phyloP scores from a whole-genome alignment of 2,113 vertebrate species.

The Echinops telfairi region DNA sequence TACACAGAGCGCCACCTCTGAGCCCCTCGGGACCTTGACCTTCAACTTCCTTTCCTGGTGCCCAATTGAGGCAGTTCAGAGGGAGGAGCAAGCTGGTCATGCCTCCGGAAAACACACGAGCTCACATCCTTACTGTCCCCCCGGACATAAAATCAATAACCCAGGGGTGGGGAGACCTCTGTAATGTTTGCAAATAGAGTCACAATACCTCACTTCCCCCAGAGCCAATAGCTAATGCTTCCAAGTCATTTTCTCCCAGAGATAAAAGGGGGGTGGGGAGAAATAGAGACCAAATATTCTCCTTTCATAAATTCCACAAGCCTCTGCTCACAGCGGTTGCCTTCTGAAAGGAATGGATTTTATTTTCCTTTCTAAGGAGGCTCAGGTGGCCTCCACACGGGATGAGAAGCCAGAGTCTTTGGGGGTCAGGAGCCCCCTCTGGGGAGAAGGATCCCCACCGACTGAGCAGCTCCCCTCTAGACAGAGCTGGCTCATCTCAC shows the following conservation, averaged over 20 bases:
- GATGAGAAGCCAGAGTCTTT: neutral
- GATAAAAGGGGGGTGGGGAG: no score
- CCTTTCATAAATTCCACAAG: conserved; percentile 22
- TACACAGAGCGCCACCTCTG: fast-evolving
- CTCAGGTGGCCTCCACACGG: neutral
- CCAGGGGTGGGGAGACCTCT: conserved; percentile 54
- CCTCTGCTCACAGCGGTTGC: neutral
- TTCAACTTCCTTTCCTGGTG: neutral
- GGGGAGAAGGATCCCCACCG: neutral
- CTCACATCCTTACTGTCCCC: neutral
- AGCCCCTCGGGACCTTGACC: neutral
- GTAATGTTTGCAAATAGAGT: conserved; percentile 73
- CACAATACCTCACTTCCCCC: neutral
- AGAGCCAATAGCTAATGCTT: conserved; percentile 69
- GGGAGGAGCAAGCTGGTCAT: neutral
- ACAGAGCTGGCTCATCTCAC: neutral
- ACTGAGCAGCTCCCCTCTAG: neutral
- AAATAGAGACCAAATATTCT: no score
- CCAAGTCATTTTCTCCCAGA: conserved; percentile 49
- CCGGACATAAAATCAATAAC: neutral
- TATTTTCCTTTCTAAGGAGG: neutral
- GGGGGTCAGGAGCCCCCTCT: neutral
- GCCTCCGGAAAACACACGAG: conserved; percentile 13
- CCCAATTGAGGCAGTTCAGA: neutral
- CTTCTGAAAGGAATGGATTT: conserved; percentile 35